Evolutionary conservation across 2,797 vertebrate genomes (phyloP), one percentile per base, ranked within the genome.

Genomic region (Emydoidea blandingii): DNA sequence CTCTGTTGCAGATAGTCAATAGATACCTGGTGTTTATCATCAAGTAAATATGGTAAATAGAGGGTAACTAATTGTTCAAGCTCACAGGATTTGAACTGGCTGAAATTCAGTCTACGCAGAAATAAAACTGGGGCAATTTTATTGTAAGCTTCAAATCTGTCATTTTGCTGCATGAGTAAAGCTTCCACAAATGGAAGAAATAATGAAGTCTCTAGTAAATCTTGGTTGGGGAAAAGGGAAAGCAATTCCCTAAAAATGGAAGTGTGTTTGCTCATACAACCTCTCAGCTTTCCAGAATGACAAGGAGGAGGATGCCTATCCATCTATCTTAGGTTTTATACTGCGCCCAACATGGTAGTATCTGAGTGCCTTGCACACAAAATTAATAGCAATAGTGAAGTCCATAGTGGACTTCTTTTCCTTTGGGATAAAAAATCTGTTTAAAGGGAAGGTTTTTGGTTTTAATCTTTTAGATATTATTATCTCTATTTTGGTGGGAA

Each of bases 91-190:
- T 6, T 83, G 29, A 74, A 21, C 79, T 19, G 78, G 37, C 29
- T 93, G 82, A 94, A 91, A 85, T 82, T 85, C 34, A 88, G n/a
- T 80, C 87, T 91, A 5, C 25, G 47, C 6, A 84, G 21, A 5
- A 7, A 27, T 86, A 59, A 96, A 90, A 80, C 0, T 49, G 11
- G 15, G 14, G 5, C 8, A 72, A 59, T 80, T 89, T 76, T 86
- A 81, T 74, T 79, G 5, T 68, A 62, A 91, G 7, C 4, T 90
- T 54, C 74, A 90, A 59, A 80, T 80, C 31, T 86, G 14, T 52
- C 6, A 53, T 87, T 94, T 91, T 95, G 1, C 25, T 89, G 21
- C 18, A 25, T 74, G 52, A 85, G 4, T 21, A 88, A 96, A 92
- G 1, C 3, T 82, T 18, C 2, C 6, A 57, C n/a, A 91, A 80